Evolutionary conservation across 2,113 vertebrate species (phyloP).

Genomic region (Pipra filicauda): DNA sequence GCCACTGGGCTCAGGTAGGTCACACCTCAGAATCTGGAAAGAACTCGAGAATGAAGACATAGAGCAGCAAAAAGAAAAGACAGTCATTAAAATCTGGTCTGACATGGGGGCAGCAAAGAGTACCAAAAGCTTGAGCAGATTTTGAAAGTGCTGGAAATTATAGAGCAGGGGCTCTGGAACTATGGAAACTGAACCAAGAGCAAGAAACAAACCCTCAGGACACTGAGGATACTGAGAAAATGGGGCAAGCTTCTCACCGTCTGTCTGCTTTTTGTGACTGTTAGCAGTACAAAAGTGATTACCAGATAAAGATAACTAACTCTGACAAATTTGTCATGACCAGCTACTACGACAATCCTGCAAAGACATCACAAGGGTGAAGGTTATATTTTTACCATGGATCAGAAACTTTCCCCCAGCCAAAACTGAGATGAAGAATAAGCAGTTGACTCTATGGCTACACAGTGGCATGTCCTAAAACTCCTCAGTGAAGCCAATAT

Average conservation of each 20-base stretch:
- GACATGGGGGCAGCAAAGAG: slow-evolving; percentile 9
- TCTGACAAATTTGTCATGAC: not conserved
- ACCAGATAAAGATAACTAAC: not conserved
- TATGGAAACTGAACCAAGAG: not conserved
- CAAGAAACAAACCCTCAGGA: not conserved
- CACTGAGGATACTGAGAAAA: not conserved
- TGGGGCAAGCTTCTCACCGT: not conserved
- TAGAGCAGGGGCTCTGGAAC: not conserved
- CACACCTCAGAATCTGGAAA: slow-evolving; percentile 24
- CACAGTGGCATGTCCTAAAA: not conserved
- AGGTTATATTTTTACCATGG: not conserved
- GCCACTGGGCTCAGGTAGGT: slow-evolving; percentile 15
- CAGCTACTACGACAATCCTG: not conserved
- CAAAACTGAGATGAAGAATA: not conserved
- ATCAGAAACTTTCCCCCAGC: not conserved
- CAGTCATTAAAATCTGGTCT: not conserved
- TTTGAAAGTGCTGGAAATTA: slow-evolving; percentile 2
- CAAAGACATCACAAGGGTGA: not conserved
- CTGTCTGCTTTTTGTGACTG: not conserved
- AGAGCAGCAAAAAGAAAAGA: not conserved
- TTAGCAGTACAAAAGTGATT: not conserved
- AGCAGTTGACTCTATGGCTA: not conserved
- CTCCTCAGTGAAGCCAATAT: not conserved
- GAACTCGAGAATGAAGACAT: not conserved
- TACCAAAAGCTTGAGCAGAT: not conserved